Evolutionary conservation across 92 coral and sea anemone genomes (phyloP).

Genomic region (Parazoanthus swiftii): DNA sequence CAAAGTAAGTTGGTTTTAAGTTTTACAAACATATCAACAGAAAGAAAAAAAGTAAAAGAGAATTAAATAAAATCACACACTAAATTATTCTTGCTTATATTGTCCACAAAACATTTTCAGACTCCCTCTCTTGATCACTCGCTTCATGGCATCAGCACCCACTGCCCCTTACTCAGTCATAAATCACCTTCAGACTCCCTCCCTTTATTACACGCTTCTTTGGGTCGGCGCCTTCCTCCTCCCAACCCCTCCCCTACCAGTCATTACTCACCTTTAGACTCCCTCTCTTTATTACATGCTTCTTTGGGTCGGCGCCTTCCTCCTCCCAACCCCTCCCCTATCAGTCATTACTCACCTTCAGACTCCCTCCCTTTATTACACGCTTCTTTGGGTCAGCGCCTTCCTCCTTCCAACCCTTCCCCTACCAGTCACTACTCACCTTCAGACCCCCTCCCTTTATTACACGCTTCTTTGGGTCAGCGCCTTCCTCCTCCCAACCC

Average conservation of each 20-base stretch:
- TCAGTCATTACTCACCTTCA: constrained; percentile 60
- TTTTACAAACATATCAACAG: no score
- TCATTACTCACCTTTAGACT: constrained; percentile 50
- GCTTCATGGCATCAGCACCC: constrained; percentile 68
- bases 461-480: constrained; percentile 69
- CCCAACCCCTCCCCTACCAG: constrained; percentile 57
- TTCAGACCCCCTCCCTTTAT: constrained; percentile 64
- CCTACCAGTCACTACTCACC: constrained; percentile 53
- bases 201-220: constrained; percentile 76
- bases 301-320: constrained; percentile 63
- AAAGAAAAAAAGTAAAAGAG: no score
- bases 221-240: constrained; percentile 63
- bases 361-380: constrained; percentile 74
- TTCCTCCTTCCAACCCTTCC: constrained; percentile 60
- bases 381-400: constrained; percentile 71
- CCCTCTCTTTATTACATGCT: constrained; percentile 74
- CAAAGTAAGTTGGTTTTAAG: no score
- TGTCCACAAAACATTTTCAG: constrained; percentile 58
- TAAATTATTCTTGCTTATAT: no score
- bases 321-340: constrained; percentile 61
- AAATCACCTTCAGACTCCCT: constrained; percentile 77
- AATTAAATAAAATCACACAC: no score
- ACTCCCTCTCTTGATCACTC: constrained; percentile 72
- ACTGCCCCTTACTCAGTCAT: constrained; percentile 51
- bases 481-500: constrained; percentile 50